Conservation (phyloP, 2,888 invertebrate genomes). For the Papilio elwesi region DNA sequence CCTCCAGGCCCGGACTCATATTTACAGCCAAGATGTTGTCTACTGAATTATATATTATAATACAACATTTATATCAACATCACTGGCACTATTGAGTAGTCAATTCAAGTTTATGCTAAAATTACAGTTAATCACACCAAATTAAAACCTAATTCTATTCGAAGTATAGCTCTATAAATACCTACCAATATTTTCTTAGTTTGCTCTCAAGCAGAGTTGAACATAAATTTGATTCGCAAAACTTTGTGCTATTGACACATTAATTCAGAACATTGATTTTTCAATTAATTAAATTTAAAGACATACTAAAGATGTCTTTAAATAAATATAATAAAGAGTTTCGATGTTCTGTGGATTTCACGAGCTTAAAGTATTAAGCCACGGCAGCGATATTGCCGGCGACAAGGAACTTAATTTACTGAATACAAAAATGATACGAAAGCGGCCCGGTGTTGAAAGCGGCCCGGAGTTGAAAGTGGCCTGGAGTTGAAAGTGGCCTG, state of each 20-base stretch:
- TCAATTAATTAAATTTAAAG: slow-evolving; percentile 12
- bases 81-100: background rate
- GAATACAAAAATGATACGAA: slow-evolving; percentile 56
- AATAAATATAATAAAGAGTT: slow-evolving; percentile 66
- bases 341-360: slow-evolving; percentile 72
- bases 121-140: background rate
- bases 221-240: slow-evolving; percentile 9
- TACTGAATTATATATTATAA: slow-evolving; percentile 52
- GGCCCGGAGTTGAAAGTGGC: background rate
- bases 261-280: background rate
- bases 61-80: slow-evolving; percentile 42
- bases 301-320: slow-evolving; percentile 62
- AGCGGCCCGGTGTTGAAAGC: background rate
- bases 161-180: too few relatives aligned
- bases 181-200: background rate
- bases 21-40: slow-evolving; percentile 64
- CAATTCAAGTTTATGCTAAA: background rate
- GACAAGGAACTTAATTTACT: slow-evolving; percentile 77
- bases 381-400: slow-evolving; percentile 62
- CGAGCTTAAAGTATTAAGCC: slow-evolving; percentile 74
- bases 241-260: background rate
- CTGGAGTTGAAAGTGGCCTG: background rate
- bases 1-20: slow-evolving; percentile 65
- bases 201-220: background rate
- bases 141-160: too few relatives aligned